Base-by-base conservation (phyloP, 2,797 vertebrate genomes). In the Remorina albescens region DNA sequence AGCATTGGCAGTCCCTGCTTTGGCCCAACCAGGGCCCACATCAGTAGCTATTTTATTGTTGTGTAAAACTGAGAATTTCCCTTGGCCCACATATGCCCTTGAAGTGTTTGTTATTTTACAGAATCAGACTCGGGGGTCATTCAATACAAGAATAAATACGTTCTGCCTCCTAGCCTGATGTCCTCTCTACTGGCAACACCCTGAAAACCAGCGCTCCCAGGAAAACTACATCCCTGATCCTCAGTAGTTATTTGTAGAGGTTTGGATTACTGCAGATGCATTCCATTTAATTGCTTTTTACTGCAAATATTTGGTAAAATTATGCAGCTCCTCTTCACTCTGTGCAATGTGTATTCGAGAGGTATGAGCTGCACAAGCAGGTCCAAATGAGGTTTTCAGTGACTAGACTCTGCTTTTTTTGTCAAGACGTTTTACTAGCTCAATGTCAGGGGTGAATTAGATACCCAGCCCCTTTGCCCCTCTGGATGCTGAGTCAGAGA, bases 101-200 rank as follows among this genome's bases (percentile, higher is more conserved):
- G 28, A 82, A 83, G 42, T 79, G 62, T 80, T 82, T 90, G 89
- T 93, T 93, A 89, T 92, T 85, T 75, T 72, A 84, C 76, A 62
- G 78, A 82, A 85, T 86, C 32, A 49, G 82, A 78, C 55, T n/a
- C 81, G 37, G 76, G 64, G 57, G 66, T 76, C 42, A 23, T 78
- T 88, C 92, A 91, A 93, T 89, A 87, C 88, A 82, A 78, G 70
- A 83, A 79, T 85, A 94, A 94, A 93, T 90, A 93, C 88, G 88
- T 74, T 61, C 74, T 71, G 78, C 72, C 67, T 76, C 78, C 85
- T 26, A 75, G 65, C 68, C 84, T 82, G 70, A 86, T 81, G 90
- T 90, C 86, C 66, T 72, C 64, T 69, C 84, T 84, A 62, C 79
- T 60, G 26, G 74, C 73, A 78, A 64, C 80, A 78, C 64, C 81